Conservation (phyloP, 64 coral and sea anemone genomes). For the Exaiptasia diaphana region DNA sequence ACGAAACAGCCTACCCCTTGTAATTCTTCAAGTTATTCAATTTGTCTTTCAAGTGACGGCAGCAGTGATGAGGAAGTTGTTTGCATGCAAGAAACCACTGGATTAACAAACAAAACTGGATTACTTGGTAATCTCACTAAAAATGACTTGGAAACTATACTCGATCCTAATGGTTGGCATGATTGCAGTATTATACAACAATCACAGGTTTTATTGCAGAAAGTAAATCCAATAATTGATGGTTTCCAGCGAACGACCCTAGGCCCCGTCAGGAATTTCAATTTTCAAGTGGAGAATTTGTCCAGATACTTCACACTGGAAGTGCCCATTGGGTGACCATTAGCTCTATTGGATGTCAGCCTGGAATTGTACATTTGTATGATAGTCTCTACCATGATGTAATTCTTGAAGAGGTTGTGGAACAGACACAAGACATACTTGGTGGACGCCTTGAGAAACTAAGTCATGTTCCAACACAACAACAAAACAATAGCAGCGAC, state of each 20-base stretch:
- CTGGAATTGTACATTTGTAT: slow-evolving; percentile 21
- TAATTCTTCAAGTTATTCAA: slow-evolving; percentile 20
- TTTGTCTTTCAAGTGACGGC: background rate
- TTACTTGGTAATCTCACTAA: slow-evolving; percentile 19
- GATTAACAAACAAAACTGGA: slow-evolving; percentile 18
- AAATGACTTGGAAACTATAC: slow-evolving; percentile 27
- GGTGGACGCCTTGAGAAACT: background rate
- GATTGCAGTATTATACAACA: slow-evolving; percentile 35
- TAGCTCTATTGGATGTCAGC: slow-evolving; percentile 26
- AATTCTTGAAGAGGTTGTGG: background rate
- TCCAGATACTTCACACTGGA: slow-evolving; percentile 26
- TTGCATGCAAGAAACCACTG: background rate
- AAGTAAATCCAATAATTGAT: slow-evolving; percentile 6
- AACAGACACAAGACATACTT: background rate
- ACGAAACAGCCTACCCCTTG: background rate
- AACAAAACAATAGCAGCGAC: slow-evolving; percentile 8
- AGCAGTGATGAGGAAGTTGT: slow-evolving; percentile 37
- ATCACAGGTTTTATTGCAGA: background rate
- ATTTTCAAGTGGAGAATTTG: slow-evolving; percentile 30
- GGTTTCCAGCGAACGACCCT: background rate
- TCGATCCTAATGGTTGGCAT: slow-evolving; percentile 37
- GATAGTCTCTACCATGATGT: slow-evolving; percentile 33
- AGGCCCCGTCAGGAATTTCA: background rate
- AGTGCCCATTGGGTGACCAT: slow-evolving; percentile 2
- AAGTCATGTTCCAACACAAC: slow-evolving; percentile 11